A percentile compares a stretch with the other conserved stretches of the same genome.
phyloP scores from a whole-genome alignment of 1,140 invertebrate genomes.

The Brachionus manjavacas region DNA sequence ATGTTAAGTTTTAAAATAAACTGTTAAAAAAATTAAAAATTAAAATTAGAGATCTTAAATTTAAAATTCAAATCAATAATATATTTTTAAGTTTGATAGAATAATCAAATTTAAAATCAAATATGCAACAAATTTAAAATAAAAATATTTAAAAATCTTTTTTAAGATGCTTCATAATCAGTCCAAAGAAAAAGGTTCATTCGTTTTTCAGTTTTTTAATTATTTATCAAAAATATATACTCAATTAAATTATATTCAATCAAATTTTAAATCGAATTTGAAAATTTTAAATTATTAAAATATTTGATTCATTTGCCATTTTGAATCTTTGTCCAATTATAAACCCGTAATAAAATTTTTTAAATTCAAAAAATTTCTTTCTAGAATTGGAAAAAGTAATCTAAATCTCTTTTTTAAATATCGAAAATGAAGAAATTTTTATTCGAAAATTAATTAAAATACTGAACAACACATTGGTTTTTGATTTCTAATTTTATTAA shows the following conservation, averaged over 20 bases:
- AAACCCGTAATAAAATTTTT: not conserved
- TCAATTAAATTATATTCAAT: not conserved
- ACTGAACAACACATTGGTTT: no score
- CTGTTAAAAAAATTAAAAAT: not conserved
- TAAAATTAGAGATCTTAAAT: not conserved
- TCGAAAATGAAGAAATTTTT: no score
- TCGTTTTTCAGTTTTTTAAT: not conserved
- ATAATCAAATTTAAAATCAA: not conserved
- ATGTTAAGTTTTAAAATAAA: not conserved
- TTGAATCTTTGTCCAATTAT: not conserved
- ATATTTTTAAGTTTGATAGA: not conserved
- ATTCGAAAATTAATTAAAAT: no score
- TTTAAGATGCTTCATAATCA: not conserved
- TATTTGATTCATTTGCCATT: not conserved
- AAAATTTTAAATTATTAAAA: not conserved
- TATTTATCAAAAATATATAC: not conserved
- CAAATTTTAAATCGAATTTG: not conserved
- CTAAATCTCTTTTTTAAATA: no score
- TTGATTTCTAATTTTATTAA: no score
- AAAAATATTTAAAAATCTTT: not conserved
- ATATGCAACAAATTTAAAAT: not conserved
- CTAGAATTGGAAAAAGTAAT: no score
- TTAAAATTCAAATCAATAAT: not conserved
- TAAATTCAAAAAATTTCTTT: not conserved
- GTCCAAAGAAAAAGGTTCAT: not conserved